A percentile compares a stretch with the other conserved stretches of the same genome.
phyloP scores from a whole-genome alignment of 2,888 invertebrate species.

The Hypena proboscidalis region DNA sequence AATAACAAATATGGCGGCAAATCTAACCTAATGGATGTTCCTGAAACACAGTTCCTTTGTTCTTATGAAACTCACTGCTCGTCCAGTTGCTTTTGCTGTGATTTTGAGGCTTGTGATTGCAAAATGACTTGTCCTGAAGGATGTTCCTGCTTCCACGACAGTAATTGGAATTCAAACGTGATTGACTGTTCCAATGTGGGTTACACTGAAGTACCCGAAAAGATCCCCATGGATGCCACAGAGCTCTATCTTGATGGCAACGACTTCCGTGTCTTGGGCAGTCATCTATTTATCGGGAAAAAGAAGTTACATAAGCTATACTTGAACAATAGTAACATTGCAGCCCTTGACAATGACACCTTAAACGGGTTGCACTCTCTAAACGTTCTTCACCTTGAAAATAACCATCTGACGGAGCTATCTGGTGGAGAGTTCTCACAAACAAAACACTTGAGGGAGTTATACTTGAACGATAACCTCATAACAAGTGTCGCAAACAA shows the following conservation, averaged over 20 bases:
- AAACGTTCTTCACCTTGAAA: conserved; percentile 90
- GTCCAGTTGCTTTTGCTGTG: conserved; percentile 94
- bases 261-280: conserved; percentile 89
- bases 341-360: conserved; percentile 90
- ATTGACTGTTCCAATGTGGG: conserved; percentile 92
- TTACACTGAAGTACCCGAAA: conserved; percentile 89
- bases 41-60: conserved; percentile 91
- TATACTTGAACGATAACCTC: conserved; percentile 92
- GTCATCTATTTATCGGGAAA: conserved; percentile 94
- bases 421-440: conserved; percentile 92
- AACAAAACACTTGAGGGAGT: conserved; percentile 90
- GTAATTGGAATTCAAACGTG: conserved; percentile 93
- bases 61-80: conserved; percentile 93
- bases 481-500: conserved; percentile 89
- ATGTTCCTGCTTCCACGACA: conserved; percentile 94
- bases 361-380: conserved; percentile 91
- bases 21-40: conserved; percentile 88
- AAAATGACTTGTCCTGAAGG: conserved; percentile 94
- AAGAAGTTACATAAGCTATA: conserved; percentile 91
- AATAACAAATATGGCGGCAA: conserved; percentile 88
- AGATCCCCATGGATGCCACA: conserved; percentile 95
- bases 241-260: conserved; percentile 94
- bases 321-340: conserved; percentile 91
- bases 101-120: conserved; percentile 95
- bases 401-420: conserved; percentile 89